Conservation (phyloP, 1,140 invertebrate species). For the Lucilia sericata region DNA sequence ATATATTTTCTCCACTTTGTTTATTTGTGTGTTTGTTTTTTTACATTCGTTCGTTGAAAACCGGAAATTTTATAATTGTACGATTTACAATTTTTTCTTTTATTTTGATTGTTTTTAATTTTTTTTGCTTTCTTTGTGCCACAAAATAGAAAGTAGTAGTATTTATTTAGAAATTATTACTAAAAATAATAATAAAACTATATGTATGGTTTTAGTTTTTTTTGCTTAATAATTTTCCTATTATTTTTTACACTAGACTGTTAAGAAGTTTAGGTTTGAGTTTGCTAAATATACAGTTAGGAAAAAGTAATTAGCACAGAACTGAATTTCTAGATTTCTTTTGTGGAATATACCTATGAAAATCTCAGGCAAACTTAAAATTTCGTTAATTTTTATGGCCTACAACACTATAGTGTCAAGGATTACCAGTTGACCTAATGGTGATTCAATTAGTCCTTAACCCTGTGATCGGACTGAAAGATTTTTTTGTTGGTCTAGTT, state of each 20-base stretch:
- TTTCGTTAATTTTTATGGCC: no score
- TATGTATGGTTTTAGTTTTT: not conserved
- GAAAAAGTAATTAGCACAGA: no score
- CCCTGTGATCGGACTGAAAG: no score
- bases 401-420: no score
- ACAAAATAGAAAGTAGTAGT: conserved; percentile 16
- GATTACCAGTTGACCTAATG: no score
- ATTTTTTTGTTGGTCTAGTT: no score
- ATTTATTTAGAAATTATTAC: not conserved
- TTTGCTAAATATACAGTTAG: not conserved
- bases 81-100: not conserved
- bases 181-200: not conserved
- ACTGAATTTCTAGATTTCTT: no score
- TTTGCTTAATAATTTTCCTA: not conserved
- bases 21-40: not conserved
- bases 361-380: no score
- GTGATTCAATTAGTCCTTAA: no score
- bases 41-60: not conserved
- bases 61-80: conserved; percentile 14
- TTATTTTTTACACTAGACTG: not conserved
- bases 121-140: not conserved
- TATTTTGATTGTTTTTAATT: not conserved
- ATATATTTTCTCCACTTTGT: not conserved
- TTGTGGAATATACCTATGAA: no score
- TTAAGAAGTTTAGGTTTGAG: not conserved